phyloP scores from a whole-genome alignment of 2,797 vertebrate species.

The Enteromius unitaeniatus region DNA sequence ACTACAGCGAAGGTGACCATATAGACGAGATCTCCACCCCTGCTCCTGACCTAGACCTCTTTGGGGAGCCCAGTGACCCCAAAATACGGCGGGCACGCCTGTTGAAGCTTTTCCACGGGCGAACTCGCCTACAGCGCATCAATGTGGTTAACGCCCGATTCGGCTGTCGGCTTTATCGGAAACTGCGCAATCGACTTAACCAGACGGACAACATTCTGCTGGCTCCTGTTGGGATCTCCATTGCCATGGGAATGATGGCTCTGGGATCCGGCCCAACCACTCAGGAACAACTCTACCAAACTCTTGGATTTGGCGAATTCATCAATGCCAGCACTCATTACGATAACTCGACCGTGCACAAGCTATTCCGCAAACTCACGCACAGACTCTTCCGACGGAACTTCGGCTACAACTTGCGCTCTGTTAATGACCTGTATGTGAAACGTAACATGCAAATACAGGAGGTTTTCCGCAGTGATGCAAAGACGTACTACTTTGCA shows the following conservation, averaged over 20 bases:
- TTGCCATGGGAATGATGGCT: constrained; percentile 94
- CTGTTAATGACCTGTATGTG: constrained; percentile 91
- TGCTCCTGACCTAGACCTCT: constrained; percentile 82
- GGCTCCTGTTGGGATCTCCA: constrained; percentile 94
- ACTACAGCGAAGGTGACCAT: constrained; percentile 81
- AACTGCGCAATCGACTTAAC: constrained; percentile 81
- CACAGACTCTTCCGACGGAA: constrained; percentile 95
- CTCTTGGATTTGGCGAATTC: constrained; percentile 88
- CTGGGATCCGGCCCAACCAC: constrained; percentile 83
- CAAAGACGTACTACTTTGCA: constrained; percentile 89
- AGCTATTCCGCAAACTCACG: constrained; percentile 94
- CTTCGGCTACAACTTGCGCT: constrained; percentile 91
- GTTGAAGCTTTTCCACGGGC: constrained; percentile 87
- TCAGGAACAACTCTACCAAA: constrained; percentile 83
- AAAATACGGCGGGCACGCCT: constrained; percentile 84
- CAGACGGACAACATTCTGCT: constrained; percentile 90
- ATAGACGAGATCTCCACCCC: constrained; percentile 85
- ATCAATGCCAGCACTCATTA: constrained; percentile 93
- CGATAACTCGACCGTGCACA: constrained; percentile 88
- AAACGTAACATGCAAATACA: constrained; percentile 81
- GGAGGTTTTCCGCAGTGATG: constrained; percentile 81
- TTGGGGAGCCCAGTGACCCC: constrained; percentile 78
- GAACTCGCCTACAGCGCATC: constrained; percentile 91
- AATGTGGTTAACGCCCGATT: constrained; percentile 90
- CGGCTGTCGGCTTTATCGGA: constrained; percentile 91